Conservation (phyloP, 2,888 invertebrate species). For the Phania funesta region DNA sequence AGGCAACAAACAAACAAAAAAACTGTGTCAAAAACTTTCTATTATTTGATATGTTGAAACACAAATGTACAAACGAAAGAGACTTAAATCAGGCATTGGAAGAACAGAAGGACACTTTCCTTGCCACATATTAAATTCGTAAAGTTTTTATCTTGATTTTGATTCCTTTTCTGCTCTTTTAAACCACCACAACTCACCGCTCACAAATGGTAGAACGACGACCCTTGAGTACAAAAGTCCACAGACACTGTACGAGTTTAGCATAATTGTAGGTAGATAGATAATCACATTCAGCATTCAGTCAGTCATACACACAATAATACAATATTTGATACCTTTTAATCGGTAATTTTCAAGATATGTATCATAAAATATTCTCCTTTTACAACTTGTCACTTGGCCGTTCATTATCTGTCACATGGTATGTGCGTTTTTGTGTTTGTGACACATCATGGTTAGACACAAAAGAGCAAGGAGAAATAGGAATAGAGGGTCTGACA, state of each 20-base stretch:
- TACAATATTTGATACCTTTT: constrained; percentile 33
- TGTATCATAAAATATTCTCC: constrained; percentile 24
- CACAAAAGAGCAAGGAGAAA: neutral
- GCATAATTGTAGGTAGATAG: neutral
- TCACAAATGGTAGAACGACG: neutral
- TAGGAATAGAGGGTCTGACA: neutral
- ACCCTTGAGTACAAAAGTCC: neutral
- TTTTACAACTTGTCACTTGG: constrained; percentile 48
- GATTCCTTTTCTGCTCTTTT: neutral
- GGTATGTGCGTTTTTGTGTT: neutral
- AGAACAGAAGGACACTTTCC: neutral
- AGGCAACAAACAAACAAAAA: neutral
- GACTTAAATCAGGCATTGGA: neutral
- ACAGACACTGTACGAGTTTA: neutral
- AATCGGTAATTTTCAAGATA: constrained; percentile 48
- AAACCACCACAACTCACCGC: constrained; percentile 13
- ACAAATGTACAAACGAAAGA: neutral
- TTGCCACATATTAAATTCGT: neutral
- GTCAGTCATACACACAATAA: neutral
- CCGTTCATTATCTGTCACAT: constrained; percentile 49
- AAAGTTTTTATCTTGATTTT: constrained; percentile 29
- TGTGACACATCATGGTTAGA: neutral
- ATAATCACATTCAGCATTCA: neutral
- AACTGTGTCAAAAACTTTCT: neutral
- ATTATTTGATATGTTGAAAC: neutral